phyloP scores from a whole-genome alignment of 2,797 vertebrate species.

The Pitangus sulphuratus region DNA sequence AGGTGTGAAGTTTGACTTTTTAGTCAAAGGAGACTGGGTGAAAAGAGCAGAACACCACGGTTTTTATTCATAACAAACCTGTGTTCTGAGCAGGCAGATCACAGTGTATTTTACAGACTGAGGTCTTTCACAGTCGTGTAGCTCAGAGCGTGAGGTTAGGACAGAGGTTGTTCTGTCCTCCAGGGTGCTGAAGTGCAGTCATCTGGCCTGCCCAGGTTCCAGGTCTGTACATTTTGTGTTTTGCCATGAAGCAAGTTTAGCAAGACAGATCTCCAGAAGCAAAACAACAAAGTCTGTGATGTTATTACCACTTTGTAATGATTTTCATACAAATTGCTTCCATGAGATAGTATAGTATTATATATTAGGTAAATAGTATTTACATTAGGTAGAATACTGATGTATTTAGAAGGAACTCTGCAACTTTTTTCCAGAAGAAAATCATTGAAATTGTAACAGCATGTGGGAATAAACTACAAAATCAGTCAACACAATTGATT shows the following conservation, averaged over 20 bases:
- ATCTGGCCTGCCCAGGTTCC: background rate
- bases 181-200: background rate
- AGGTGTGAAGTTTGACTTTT: background rate
- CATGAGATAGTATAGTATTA: background rate
- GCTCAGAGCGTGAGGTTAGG: background rate
- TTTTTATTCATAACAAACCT: background rate
- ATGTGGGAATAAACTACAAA: slow-evolving; percentile 80
- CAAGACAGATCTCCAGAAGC: background rate
- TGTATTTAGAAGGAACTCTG: slow-evolving; percentile 71
- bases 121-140: background rate
- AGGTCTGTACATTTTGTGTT: background rate
- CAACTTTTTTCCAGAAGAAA: slow-evolving; percentile 73
- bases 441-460: slow-evolving; percentile 77
- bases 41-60: background rate
- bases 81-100: background rate
- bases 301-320: background rate
- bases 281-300: background rate
- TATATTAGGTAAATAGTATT: background rate
- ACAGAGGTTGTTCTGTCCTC: background rate
- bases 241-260: slow-evolving; percentile 4
- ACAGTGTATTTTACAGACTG: background rate
- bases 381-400: slow-evolving; percentile 74
- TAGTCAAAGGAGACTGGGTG: background rate
- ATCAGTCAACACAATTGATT: slow-evolving; percentile 77
- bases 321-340: background rate